Evolutionary conservation across 2,888 invertebrate species (phyloP), one percentile per base, ranked within the genome.

Genomic region (Cremastobaeus sp.): DNA sequence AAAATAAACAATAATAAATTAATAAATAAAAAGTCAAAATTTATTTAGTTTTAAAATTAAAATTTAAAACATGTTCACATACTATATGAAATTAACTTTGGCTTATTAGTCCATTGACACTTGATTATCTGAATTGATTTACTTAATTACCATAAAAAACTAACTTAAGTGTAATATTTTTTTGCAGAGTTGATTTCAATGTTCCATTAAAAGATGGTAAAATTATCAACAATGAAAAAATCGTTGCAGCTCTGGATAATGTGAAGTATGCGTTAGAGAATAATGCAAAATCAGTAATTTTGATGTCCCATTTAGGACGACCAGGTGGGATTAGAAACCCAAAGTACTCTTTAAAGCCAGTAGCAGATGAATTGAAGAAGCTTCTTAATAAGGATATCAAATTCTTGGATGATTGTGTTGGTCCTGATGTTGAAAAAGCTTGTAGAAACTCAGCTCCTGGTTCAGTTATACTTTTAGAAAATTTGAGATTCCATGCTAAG

Each of bases 271-370:
- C 97, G 0, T 88, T 99, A 76, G 94, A 96, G 0, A 94, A 98
- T 79, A 95, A 95, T 76, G 99, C 98, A 0, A 98, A 98, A 84
- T 95, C 96, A 3, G 94, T 99, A 25, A 97, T 99, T 14, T 90
- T 99, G 71, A 97, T 98, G 95, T 98, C 98, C 25, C 99, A 99
- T 88, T 91, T 99, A 86, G 99, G 99, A 21, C 92, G 99, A 68
- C 99, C 99, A 5, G 98, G 99, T 90, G 99, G 99, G 6, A 91
- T 91, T 77, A 92, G 91, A 73, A 95, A 96, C 84, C 88, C 91
- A 17, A 98, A 99, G 88, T 99, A 95, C 86, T 95, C 98, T 0
- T 86, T 99, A 82, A 93, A 94, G 81, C 98, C 99, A 1, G 97
- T 99, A 0, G 96, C 96, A 6, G 95, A 93, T 32, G 98, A 98